phyloP scores from a whole-genome alignment of 2,888 invertebrate genomes.

The Rambutsinella grinnellia region DNA sequence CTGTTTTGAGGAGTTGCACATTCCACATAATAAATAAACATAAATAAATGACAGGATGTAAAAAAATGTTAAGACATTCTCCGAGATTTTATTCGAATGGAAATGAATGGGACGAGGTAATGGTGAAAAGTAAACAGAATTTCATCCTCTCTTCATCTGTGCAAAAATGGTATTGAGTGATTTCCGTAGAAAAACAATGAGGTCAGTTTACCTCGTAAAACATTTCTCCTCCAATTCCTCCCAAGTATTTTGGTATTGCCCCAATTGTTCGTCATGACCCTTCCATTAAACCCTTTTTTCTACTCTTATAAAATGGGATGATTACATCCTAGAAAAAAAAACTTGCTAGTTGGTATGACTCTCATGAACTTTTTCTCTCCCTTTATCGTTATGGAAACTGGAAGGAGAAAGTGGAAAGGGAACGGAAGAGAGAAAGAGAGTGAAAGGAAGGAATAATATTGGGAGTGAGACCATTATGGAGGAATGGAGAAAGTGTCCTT shows the following conservation, averaged over 20 bases:
- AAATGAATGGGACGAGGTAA: no score
- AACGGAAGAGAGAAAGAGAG: constrained; percentile 21
- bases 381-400: constrained; percentile 12
- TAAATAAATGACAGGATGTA: no score
- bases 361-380: constrained; percentile 16
- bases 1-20: no score
- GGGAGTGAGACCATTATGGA: no score
- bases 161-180: no score
- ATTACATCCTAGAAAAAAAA: neutral
- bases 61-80: no score
- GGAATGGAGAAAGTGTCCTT: no score
- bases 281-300: neutral
- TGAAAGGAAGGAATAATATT: neutral
- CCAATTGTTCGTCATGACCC: neutral
- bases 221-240: neutral
- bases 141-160: no score
- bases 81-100: no score
- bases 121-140: no score
- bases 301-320: no score
- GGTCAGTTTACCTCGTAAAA: neutral
- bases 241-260: neutral
- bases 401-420: constrained; percentile 11
- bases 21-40: no score
- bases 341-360: neutral
- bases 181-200: neutral